These are phyloP conservation scores for Typhlichthys eigenmanni DNA, from an alignment of 2,797 vertebrate species.

Conservation along the genomic window DNA sequence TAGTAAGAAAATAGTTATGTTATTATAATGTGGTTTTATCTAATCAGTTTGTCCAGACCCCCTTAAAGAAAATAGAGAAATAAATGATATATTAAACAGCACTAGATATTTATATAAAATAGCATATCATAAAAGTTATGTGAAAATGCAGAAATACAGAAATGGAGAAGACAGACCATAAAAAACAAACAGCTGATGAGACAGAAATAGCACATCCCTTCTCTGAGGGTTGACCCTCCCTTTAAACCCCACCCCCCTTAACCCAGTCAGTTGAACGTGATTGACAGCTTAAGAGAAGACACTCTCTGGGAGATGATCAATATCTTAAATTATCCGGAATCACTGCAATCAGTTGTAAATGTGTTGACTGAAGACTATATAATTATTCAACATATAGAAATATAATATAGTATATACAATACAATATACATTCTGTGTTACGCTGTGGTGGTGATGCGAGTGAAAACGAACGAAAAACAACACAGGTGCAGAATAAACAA, in stretches of 20 bases:
- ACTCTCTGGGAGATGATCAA: slow-evolving; percentile 3
- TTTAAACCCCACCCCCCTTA: slow-evolving; percentile 12
- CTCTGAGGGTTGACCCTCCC: slow-evolving; percentile 55
- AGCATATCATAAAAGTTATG: background rate
- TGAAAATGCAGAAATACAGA: slow-evolving; percentile 21
- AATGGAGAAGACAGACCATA: slow-evolving; percentile 54
- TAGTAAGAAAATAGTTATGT: no score
- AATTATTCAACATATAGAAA: background rate
- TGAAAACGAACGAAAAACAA: no score
- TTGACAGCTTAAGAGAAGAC: background rate
- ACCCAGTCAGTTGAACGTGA: background rate
- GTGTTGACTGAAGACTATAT: no score
- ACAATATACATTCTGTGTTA: no score
- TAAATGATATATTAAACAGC: no score
- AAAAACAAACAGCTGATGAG: slow-evolving; percentile 72
- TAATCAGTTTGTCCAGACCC: no score
- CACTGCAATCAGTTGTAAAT: background rate
- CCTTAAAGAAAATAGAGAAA: no score
- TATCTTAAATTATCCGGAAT: background rate
- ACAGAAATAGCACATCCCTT: slow-evolving; percentile 71
- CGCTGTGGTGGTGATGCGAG: no score
- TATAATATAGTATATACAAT: background rate
- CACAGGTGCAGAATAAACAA: no score
- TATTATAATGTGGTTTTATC: no score
- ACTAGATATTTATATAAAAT: no score